Evolutionary conservation across 1,140 invertebrate genomes (phyloP), one percentile per base, ranked within the genome.

Genomic region (Pygmarrhopalites habei): DNA sequence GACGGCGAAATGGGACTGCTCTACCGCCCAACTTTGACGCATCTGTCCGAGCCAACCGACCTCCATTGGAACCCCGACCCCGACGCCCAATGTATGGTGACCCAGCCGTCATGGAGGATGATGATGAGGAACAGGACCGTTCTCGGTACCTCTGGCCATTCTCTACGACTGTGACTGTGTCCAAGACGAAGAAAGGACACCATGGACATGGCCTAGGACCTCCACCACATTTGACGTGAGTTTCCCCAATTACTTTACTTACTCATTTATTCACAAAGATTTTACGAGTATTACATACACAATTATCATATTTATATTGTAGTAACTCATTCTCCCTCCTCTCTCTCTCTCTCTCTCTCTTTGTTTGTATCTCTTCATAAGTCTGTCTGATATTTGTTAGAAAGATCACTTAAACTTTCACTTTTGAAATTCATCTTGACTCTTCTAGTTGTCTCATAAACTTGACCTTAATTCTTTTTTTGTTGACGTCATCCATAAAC

Each of bases 21-120:
- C 21, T 56, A 14, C 53, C 53, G 14, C 4, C 2, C 10, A 28
- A 56, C 30, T 56, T 56, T 56, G 53, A 56, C 12, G 30, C 10
- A 10, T 21, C 2, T 3, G 30, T 56, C 5, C 19, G 53, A 14
- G 30, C 30, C 2, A 56, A 56, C 39, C 53, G 53, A 7, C 53
- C 53, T 7, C 53, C 53, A 5, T 17, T 56, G 35, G 53, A 56
- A 56, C 53, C 53, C 10, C 30, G 30, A 7, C 53, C 30, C 10
- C 15, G 4, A 3, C 29, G 19, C 19, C 53, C 29, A n/a, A 3
- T 35, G 4, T 35, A 35, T 5, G 53, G 53, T 5, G 53, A 56
- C 21, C 53, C 53, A 19, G 53, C 53, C 5, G 30, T 41, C 7
- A 56, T 56, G 53, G 53, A 56, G 39, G 53, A 56, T 35, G 53